Evolutionary conservation across 2,113 vertebrate species (phyloP), one percentile per base, ranked within the genome.

Genomic region (Carassius auratus): DNA sequence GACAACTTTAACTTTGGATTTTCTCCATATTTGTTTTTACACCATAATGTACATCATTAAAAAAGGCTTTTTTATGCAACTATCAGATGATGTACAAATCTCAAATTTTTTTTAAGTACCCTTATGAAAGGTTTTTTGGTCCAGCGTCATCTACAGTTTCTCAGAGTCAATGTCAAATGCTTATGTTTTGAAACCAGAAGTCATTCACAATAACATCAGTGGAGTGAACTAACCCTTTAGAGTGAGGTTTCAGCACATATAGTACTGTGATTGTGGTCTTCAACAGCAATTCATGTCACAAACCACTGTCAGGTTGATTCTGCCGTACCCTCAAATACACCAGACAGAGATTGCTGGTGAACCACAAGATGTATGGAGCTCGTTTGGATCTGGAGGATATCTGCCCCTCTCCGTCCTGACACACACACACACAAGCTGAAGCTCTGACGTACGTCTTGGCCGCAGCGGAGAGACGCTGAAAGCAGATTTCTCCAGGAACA

Each of bases 401-500:
- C 23, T 64, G 10, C 69, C 89, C 78, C 73, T 38, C 33, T n/a
- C 36, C 14, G 6, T 8, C 42, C 38, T 45, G 45, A 45, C 45
- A 45, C 8, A 45, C 45, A 45, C 8, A 45, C 45, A 45, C 45
- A 0, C 2, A 86, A 89, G 89, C 90, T 89, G 90, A 89, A 73
- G 86, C 86, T 86, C 75, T 64, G 66, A 8, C 21, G 83, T 71
- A n/a, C 66, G 73, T 87, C 87, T 64, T 86, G 83, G 83, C 84
- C 33, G 88, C 85, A 38, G 88, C 85, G 87, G 89, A 87, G 91
- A 55, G 90, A 89, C 83, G 77, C 68, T 89, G 89, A 85, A 90
- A 91, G 92, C 89, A 76, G 92, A 91, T 90, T 88, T 92, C 82
- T 86, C 66, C 80, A 79, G 75, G 89, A 71, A 84, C 88, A 88